Base-by-base conservation (phyloP, 2,113 vertebrate genomes). In the Genyomyrus donnyi region DNA sequence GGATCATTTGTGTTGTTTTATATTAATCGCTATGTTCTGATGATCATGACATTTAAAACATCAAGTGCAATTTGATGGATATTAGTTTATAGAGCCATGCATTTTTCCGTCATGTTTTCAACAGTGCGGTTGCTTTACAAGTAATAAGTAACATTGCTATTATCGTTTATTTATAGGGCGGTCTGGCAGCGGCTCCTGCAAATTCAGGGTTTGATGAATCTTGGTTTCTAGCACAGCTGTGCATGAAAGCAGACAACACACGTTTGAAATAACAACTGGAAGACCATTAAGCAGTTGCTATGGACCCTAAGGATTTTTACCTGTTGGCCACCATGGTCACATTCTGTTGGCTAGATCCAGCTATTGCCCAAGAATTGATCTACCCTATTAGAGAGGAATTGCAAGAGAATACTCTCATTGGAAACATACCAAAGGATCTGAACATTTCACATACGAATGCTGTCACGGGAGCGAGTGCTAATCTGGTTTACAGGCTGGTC, bases 221-320 rank as follows among this genome's bases (percentile, higher is more conserved):
- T 93, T 96, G 95, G 96, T 93, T 94, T 94, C 94, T 95, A 94
- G 95, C 95, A 94, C 94, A 89, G 53, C 53, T 88, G 93, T 95
- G 95, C 94, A 96, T 95, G 96, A 96, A 95, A 74, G 56, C 74
- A 94, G 92, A 94, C 11, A 94, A 94, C 94, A 91, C 94, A 91
- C 89, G 56, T 92, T 92, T 93, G 91, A 94, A 92, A 91, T 93
- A 92, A 88, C 91, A 94, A 93, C 91, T 94, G 93, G 93, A 92
- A 95, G 95, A 96, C 95, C 93, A 95, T 93, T 95, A 95, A 96
- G 95, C 94, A 94, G 95, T 95, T 96, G 96, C 96, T 96, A 99
- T 99, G 98, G 97, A 99, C 98, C 97, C 98, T 96, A 99, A 97
- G 96, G 97, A 99, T 97, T 98, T 98, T 98, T 99, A 98, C 97